Percentiles rank a stretch among this genome's conserved stretches.
phyloP scores from a whole-genome alignment of 2,888 invertebrate genomes.

The Acleris sparsana region DNA sequence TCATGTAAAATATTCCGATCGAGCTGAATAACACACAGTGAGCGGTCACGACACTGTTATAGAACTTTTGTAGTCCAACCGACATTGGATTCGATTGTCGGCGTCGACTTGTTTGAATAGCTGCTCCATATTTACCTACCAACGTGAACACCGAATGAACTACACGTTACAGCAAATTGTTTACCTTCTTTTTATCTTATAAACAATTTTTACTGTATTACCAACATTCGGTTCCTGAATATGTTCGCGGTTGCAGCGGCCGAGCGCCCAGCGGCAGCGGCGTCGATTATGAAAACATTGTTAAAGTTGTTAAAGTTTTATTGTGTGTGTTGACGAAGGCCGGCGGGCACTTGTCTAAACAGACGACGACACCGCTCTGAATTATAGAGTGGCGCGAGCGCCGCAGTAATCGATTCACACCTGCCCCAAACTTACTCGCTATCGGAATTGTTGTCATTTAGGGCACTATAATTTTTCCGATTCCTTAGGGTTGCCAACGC shows the following conservation, averaged over 20 bases:
- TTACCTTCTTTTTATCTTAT: slow-evolving; percentile 32
- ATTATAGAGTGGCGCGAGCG: slow-evolving; percentile 73
- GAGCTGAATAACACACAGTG: background rate
- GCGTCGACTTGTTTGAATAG: slow-evolving; percentile 32
- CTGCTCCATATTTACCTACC: slow-evolving; percentile 34
- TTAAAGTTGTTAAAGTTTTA: slow-evolving; percentile 68
- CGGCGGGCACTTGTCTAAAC: slow-evolving; percentile 79
- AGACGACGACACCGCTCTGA: slow-evolving; percentile 69
- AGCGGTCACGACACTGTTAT: slow-evolving; percentile 18
- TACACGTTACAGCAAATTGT: slow-evolving; percentile 20
- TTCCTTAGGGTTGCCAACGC: background rate
- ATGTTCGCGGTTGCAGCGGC: slow-evolving; percentile 55
- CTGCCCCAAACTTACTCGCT: slow-evolving; percentile 57
- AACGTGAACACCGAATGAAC: slow-evolving; percentile 25
- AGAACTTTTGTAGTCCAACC: slow-evolving; percentile 28
- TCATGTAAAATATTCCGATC: background rate
- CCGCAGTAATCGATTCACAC: slow-evolving; percentile 79
- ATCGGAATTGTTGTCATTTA: slow-evolving; percentile 38
- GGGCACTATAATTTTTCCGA: slow-evolving; percentile 18
- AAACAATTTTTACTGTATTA: slow-evolving; percentile 36
- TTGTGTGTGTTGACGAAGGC: slow-evolving; percentile 79
- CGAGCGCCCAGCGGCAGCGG: slow-evolving; percentile 51
- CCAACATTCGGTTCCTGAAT: slow-evolving; percentile 56
- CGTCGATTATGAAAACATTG: slow-evolving; percentile 81
- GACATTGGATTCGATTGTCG: slow-evolving; percentile 36